Evolutionary conservation across 2,888 invertebrate genomes (phyloP), one percentile per base, ranked within the genome.

Genomic region (Sceliomorpha sp.): DNA sequence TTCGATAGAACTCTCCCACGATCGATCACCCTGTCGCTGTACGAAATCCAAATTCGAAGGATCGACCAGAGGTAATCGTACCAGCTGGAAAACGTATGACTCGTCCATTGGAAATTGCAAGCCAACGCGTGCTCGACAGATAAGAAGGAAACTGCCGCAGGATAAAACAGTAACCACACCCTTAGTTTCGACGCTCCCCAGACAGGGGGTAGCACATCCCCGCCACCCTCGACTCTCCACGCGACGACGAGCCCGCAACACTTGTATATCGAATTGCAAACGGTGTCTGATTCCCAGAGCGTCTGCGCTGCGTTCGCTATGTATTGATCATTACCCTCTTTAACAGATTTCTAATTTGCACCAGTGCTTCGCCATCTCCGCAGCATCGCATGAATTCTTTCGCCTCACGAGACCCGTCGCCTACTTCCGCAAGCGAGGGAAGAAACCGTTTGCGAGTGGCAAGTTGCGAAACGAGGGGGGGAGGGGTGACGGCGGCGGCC

Each of bases 291-390:
- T 45, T 58, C 75, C 70, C 77, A 80, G 74, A 78, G 87, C 87
- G 87, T 83, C 88, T 87, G 87, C 88, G 87, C 86, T 77, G 72
- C 66, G 64, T 76, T 60, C 75, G 73, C 78, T 77, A 75, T 82
- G 85, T 88, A 88, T 88, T 87, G 88, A 88, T 88, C 86, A 87
- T 87, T 86, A 87, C 85, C 83, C 83, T 86, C 80, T 86, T 67
- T 83, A 83, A 85, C 81, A 80, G 81, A 86, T 84, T 81, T 84
- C 78, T 85, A 82, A 87, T 85, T 87, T 83, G 76, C 82, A 85
- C 84, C 80, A 81, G 79, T 82, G 70, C 75, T 72, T 72, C 72
- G 71, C 73, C 68, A 79, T 78, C 75, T 73, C 20, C 2, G 72
- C 72, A 42, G 50, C 47, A 24, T 10, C 48, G 12, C 59, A 62